A percentile compares a stretch with the other conserved stretches of the same genome.
Conservation (phyloP, 2,113 vertebrate genomes). For the Nerophis ophidion region DNA sequence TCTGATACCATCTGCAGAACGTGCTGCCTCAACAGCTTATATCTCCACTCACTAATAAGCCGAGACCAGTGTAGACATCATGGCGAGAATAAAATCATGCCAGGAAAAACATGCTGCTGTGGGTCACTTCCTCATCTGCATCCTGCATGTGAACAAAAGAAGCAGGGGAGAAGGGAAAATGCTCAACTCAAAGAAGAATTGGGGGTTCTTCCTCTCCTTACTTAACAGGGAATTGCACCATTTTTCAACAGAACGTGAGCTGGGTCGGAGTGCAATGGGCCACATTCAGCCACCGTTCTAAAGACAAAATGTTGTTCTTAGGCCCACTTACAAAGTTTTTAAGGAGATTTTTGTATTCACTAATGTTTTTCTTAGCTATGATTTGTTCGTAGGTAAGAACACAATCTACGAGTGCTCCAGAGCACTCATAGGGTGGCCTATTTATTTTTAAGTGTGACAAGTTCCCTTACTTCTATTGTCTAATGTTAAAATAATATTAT, state of each 20-base stretch:
- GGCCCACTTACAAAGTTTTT: no score
- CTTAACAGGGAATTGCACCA: slow-evolving; percentile 23
- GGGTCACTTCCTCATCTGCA: slow-evolving; percentile 59
- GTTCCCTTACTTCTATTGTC: no score
- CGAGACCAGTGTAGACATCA: not conserved
- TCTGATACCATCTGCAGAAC: slow-evolving; percentile 50
- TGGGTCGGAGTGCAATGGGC: slow-evolving; percentile 5
- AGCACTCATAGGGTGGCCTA: no score
- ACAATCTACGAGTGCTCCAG: no score
- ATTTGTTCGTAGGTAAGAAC: no score
- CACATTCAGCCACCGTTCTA: no score
- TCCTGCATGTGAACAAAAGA: slow-evolving; percentile 57
- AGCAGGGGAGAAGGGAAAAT: slow-evolving; percentile 12
- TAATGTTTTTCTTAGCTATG: no score
- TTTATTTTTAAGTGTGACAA: no score
- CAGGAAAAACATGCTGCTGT: slow-evolving; percentile 41
- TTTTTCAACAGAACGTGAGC: not conserved
- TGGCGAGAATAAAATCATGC: slow-evolving; percentile 14
- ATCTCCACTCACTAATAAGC: slow-evolving; percentile 14
- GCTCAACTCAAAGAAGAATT: slow-evolving; percentile 30
- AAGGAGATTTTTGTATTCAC: no score
- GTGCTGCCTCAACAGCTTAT: slow-evolving; percentile 35
- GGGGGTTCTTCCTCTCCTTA: slow-evolving; percentile 42
- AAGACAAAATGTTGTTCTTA: no score
- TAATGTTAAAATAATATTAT: no score